Percentiles rank a stretch among this genome's conserved stretches.
phyloP scores from a whole-genome alignment of 2,888 invertebrate genomes.

The Thecocarcelia acutangulata region DNA sequence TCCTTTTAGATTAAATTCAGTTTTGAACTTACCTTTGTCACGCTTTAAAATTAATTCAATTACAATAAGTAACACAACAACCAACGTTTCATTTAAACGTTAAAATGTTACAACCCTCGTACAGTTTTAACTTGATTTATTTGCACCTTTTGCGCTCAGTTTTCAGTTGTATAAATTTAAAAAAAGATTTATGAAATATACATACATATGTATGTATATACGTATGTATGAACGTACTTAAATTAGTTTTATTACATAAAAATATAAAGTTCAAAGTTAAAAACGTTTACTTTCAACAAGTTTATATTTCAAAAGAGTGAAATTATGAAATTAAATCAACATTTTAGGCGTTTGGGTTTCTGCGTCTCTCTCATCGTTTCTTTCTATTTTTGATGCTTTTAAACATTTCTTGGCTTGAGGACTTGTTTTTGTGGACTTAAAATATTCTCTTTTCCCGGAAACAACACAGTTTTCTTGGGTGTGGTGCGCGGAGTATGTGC shows the following conservation, averaged over 20 bases:
- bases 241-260: no score
- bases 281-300: no score
- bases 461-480: constrained; percentile 80
- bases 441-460: constrained; percentile 80
- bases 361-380: not conserved
- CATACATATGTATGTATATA: not conserved
- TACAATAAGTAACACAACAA: no score
- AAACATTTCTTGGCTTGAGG: constrained; percentile 78
- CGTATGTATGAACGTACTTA: no score
- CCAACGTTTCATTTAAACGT: no score
- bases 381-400: constrained; percentile 11
- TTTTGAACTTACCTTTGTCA: no score
- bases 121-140: no score
- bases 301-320: not conserved
- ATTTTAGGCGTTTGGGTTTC: not conserved
- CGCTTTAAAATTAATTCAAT: no score
- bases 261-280: no score
- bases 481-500: constrained; percentile 77
- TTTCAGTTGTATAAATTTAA: not conserved
- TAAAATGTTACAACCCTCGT: no score
- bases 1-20: no score
- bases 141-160: no score
- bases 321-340: not conserved
- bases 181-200: not conserved
- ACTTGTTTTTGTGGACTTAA: constrained; percentile 80